phyloP scores from a whole-genome alignment of 2,888 invertebrate species.

The Phyllotreta striolata region DNA sequence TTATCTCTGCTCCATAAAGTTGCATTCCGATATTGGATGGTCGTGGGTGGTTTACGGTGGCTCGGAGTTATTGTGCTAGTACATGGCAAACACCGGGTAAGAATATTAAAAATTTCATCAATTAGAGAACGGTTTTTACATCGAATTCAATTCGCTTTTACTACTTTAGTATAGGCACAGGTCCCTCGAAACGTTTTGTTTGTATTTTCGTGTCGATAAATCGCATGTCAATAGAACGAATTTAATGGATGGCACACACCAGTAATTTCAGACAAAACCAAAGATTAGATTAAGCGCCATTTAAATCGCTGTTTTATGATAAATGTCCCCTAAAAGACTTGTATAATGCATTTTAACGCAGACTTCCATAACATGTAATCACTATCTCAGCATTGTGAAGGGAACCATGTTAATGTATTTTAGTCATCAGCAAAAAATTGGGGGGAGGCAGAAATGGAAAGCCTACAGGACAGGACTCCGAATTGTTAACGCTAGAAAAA shows the following conservation, averaged over 20 bases:
- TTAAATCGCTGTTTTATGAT: conserved; percentile 46
- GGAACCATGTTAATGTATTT: conserved; percentile 60
- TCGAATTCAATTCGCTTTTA: no score
- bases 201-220: conserved; percentile 25
- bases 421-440: conserved; percentile 54
- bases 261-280: conserved; percentile 46
- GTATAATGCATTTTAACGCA: conserved; percentile 57
- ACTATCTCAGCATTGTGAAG: conserved; percentile 57
- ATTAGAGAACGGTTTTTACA: no score
- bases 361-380: conserved; percentile 60
- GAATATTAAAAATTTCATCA: background rate
- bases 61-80: background rate
- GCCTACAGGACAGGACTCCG: conserved; percentile 24
- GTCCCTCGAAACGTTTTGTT: background rate
- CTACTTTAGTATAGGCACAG: no score
- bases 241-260: conserved; percentile 46
- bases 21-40: conserved; percentile 19
- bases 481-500: background rate
- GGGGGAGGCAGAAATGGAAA: conserved; percentile 41
- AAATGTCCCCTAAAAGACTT: conserved; percentile 52
- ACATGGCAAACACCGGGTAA: conserved; percentile 13
- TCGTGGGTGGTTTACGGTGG: background rate
- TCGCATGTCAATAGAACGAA: conserved; percentile 42
- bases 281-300: conserved; percentile 47
- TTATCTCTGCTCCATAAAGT: conserved; percentile 25